Conservation (phyloP, 2,113 vertebrate genomes). For the Rostratula benghalensis region DNA sequence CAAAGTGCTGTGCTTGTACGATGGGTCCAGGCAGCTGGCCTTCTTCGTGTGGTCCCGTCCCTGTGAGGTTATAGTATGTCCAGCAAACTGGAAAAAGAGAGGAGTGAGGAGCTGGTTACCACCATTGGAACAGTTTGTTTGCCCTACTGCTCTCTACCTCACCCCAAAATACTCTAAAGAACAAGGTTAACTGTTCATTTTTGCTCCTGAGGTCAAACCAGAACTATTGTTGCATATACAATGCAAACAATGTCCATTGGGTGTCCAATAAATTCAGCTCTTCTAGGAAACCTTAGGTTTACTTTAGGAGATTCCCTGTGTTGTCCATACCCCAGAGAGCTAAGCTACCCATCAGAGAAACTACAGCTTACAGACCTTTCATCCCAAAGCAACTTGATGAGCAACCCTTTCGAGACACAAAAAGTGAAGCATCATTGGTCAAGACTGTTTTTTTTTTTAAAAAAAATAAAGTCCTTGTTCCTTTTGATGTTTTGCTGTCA, state of each 20-base stretch:
- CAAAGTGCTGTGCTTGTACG: background rate
- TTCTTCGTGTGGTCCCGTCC: background rate
- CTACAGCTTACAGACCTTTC: background rate
- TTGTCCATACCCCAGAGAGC: background rate
- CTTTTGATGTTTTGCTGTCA: background rate
- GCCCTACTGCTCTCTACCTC: background rate
- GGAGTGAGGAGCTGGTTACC: background rate
- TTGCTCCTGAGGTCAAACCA: background rate
- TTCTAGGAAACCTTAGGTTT: background rate
- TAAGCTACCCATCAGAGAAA: background rate
- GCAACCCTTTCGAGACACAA: background rate
- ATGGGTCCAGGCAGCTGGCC: background rate
- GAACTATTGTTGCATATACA: background rate
- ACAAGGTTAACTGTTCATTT: background rate
- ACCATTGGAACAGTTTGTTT: background rate
- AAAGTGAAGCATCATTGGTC: background rate
- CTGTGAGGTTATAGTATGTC: background rate
- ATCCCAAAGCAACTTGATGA: background rate
- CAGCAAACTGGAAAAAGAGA: background rate
- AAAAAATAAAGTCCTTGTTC: background rate
- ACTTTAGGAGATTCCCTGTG: background rate
- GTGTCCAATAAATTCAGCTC: background rate
- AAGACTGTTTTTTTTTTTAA: background rate
- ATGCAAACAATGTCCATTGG: background rate
- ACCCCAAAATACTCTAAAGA: background rate